Evolutionary conservation across 2,888 invertebrate genomes (phyloP), one percentile per base, ranked within the genome.

Genomic region (Allacma fusca): DNA sequence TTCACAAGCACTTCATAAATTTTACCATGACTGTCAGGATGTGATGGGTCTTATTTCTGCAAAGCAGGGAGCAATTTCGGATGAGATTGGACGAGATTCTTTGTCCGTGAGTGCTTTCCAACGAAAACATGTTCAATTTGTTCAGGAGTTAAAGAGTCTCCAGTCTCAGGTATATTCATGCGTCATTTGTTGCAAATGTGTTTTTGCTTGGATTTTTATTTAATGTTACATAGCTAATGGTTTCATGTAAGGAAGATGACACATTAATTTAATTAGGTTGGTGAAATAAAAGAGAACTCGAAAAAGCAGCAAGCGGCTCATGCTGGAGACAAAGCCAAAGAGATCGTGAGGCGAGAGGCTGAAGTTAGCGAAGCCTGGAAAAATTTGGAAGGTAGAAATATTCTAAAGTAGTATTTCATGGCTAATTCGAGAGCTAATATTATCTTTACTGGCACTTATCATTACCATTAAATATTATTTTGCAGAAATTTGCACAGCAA

Each of bases 11-110:
- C 90, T 99, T 80, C 98, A 99, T 90, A 99, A 98, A 89, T 99
- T 98, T 93, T 98, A 98, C 94, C 97, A 99, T 89, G 99, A 99
- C 89, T 91, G 90, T 85, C 97, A 98, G 88, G 99, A 99, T 87
- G 93, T 97, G 5, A 89, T 97, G 73, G 93, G 96, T 80, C 92
- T 97, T 84, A 97, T 98, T 84, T 89, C 94, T 85, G 98, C 99
- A 89, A 98, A 98, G 88, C 96, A 97, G 86, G 94, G 96, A 86
- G 89, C 91, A 69, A 97, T 99, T 94, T 93, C 4, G 97, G 99
- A 99, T 87, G 99, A 99, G 87, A 89, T 99, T 79, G 99, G 99
- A 16, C 91, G 74, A 70, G 99, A 99, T 88, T 97, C 98, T 72
- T 96, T 97, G 82, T 95, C 96, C 64, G 98, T 99, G 0, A 95